Base-by-base conservation (phyloP, 2,797 vertebrate species). In the Falco berigora region DNA sequence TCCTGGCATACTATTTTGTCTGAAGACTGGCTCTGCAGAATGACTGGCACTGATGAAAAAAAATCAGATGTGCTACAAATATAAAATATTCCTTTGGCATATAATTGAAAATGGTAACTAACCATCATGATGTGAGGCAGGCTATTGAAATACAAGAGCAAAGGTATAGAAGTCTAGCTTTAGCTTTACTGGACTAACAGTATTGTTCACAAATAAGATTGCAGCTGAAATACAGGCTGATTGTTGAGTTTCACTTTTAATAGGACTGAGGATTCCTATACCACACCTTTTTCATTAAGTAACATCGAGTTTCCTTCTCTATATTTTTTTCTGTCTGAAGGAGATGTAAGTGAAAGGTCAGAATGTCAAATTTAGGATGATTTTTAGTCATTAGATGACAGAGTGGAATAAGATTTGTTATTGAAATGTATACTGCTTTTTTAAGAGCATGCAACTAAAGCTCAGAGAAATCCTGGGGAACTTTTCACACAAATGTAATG, bases 1-100 rank as follows among this genome's bases (percentile, higher is more conserved):
- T 96, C 82, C 90, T 95, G 94, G 68, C 44, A 56, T 71, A 50
- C 9, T 78, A 59, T 77, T 92, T 95, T 95, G 23, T 93, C 78
- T 85, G 53, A 82, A 92, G 77, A 59, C 58, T 69, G 71, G 34
- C 94, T 89, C 86, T 95, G 88, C 68, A 85, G 88, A 91, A 88
- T 91, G 90, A 46, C 86, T 90, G 72, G 23, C 66, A 74, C 30
- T 13, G 77, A 50, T 55, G 27, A 88, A 94, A 94, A 92, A 58
- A 93, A 86, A 61, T 61, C 91, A 97, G 71, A 36, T 96, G 50
- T 72, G 50, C 91, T 84, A 49, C 66, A 84, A 96, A 78, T 64
- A 64, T 34, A 92, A 74, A 92, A 69, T 61, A 67, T 40, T 75
- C 58, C 81, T 89, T 64, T 32, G 82, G 69, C 46, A 30, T 86